Evolutionary conservation across 1,140 invertebrate genomes (phyloP), one percentile per base, ranked within the genome.

Genomic region (Colletes gigas): DNA sequence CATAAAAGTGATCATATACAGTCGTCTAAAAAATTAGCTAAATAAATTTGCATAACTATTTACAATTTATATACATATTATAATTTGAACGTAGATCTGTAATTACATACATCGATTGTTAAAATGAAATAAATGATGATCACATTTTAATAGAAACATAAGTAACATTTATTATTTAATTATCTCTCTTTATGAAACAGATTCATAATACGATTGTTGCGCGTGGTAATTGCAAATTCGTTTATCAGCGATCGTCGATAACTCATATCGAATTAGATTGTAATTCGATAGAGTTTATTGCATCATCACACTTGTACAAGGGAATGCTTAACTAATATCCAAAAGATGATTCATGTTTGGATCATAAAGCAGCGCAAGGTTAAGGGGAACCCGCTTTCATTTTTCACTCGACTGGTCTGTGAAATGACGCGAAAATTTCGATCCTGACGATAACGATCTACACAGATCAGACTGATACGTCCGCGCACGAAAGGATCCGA

Each of bases 341-440:
- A 60, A 47, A 50, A 50, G 47, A 67, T 54, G 59, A 78, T 62
- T 72, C 60, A 17, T 68, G 41, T 15, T 59, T 6, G 59, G 30
- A 1, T 82, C 71, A 67, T 69, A 60, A 78, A 81, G 60, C 57
- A 10, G 4, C 60, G 12, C 14, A 21, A 44, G n/a, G 41, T 19
- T 6, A 17, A 73, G 55, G 80, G 54, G 30, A 50, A 12, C 12
- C 60, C 52, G 41, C 57, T 80, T 41, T 83, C 75, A 88, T 89
- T 86, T 86, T 78, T 82, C 84, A 81, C 71, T 71, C 73, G 62
- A 78, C 55, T 74, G 84, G 15, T 8, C 68, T 44, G 75, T 59
- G 55, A 88, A 86, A 86, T 86, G 82, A 86, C 66, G 80, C 82
- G 81, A 72, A 73, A 72, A 65, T 72, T 65, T 57, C 62, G 83